Evolutionary conservation across 2,888 invertebrate genomes (phyloP), one percentile per base, ranked within the genome.

Genomic region (Rhabditophanes sp.): DNA sequence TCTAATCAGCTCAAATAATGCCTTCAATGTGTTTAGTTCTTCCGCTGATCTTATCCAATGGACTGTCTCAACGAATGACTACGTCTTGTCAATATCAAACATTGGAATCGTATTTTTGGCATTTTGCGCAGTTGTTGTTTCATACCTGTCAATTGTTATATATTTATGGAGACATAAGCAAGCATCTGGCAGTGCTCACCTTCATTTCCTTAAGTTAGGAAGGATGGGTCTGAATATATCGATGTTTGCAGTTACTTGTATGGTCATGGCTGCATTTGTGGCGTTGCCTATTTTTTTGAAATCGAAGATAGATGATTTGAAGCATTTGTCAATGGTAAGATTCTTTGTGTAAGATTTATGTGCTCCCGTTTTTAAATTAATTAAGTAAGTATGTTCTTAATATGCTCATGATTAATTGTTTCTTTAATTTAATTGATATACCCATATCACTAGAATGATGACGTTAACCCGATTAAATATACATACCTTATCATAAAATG

Each of bases 231-330:
- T 47, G 14, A 47, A 47, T 30, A 48, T 48, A 17, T 35, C 41
- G 22, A 41, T 41, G 11, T 47, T 48, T 29, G 33, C 41, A 4
- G 27, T 37, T 16, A 46, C 44, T 1, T 47, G 46, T 25, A 30
- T 48, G 19, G 47, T 47, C 2, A 48, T 47, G 47, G 41, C 44
- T 12, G 32, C 41, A 14, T 47, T 47, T 26, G 41, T 47, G 11
- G 24, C 41, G 8, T 30, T 48, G n/a, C 47, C 47, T 4, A 30
- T 47, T 8, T 40, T 48, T 24, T 35, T 47, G 24, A 40, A 39
- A 27, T 19, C 20, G n/a, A 38, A 41, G 25, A 47, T 47, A 16
- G 39, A 47, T 22, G 29, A 48, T 7, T 33, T 47, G 7, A 33
- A 30, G 8, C 26, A 46, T 18, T 18, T 44, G 14, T 24, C 15